Conservation (phyloP, 2,797 vertebrate species). For the Acanthiza pusilla region DNA sequence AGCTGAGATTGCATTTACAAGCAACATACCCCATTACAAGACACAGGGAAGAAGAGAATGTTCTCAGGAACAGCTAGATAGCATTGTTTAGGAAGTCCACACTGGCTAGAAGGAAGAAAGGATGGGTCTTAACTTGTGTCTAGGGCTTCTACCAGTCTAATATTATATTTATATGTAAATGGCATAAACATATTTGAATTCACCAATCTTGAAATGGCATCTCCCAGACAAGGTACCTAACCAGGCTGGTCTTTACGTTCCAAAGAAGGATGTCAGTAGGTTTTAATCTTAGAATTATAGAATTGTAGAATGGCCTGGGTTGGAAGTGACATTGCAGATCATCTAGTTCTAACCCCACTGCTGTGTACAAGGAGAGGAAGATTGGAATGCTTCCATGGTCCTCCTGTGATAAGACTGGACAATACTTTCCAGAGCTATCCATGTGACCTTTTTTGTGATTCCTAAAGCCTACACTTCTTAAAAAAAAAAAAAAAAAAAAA, state of each 20-base stretch:
- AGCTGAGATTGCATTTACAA: not conserved
- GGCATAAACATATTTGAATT: not conserved
- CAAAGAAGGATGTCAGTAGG: not conserved
- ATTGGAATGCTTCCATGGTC: not conserved
- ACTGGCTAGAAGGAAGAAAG: not conserved
- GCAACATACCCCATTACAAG: not conserved
- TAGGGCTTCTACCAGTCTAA: not conserved
- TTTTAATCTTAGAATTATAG: not conserved
- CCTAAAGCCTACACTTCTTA: not conserved
- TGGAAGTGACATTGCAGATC: not conserved
- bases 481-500: not conserved
- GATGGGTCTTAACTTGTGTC: not conserved
- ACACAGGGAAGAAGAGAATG: not conserved
- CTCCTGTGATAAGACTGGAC: not conserved
- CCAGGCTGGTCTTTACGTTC: not conserved
- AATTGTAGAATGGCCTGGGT: not conserved
- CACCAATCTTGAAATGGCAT: not conserved
- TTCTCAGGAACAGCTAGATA: not conserved
- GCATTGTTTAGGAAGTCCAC: not conserved
- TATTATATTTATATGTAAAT: not conserved
- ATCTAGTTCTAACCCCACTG: accelerated
- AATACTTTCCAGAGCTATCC: not conserved
- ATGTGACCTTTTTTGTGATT: not conserved
- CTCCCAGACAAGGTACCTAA: not conserved
- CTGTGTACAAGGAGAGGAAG: not conserved